phyloP scores from a whole-genome alignment of 2,113 vertebrate genomes.

The Ptilonorhynchus violaceus region DNA sequence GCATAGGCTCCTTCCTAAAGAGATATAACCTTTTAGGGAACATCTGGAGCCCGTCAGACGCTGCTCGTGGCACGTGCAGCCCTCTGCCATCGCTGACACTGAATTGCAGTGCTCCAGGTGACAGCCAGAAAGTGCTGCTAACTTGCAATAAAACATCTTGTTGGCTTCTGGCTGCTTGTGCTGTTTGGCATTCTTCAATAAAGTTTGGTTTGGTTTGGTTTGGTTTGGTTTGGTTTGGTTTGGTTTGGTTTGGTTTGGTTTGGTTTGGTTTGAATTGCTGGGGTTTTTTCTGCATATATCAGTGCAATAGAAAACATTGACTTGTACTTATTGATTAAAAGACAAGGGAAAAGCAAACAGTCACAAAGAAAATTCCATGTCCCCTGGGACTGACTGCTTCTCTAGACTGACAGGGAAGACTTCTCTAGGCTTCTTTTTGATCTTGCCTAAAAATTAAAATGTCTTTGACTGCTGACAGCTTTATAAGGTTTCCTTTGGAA shows the following conservation, averaged over 20 bases:
- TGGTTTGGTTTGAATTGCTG: neutral
- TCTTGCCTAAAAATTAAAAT: neutral
- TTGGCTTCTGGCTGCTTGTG: neutral
- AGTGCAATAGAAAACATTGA: neutral
- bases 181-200: neutral
- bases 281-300: neutral
- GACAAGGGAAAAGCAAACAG: neutral
- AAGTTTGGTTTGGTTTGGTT: neutral
- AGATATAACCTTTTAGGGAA: neutral
- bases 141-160: neutral
- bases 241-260: neutral
- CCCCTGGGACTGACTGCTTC: neutral
- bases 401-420: neutral
- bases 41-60: neutral
- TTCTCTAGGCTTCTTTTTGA: neutral
- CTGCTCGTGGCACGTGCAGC: fast-evolving
- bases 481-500: neutral
- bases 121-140: neutral
- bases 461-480: neutral
- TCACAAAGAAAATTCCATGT: neutral
- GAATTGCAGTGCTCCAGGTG: neutral
- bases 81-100: neutral
- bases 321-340: neutral
- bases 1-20: neutral
- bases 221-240: neutral